Evolutionary conservation across 1,140 invertebrate genomes (phyloP).

Genomic region (Penaeus indicus): DNA sequence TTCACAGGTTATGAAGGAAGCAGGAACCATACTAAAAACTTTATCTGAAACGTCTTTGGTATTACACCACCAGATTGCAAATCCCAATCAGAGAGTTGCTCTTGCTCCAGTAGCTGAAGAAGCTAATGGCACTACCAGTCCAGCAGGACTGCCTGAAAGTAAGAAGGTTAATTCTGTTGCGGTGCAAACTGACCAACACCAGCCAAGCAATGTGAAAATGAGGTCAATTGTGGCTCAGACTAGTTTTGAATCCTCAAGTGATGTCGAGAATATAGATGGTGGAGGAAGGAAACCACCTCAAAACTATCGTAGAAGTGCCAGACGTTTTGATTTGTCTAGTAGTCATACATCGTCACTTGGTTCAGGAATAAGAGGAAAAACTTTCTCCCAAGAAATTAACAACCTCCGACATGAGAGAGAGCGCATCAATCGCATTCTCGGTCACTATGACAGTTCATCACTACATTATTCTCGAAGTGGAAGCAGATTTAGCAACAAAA

Average conservation of each 20-base stretch:
- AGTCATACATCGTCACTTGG: background rate
- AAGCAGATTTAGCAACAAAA: background rate
- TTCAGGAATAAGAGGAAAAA: background rate
- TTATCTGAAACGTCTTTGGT: conserved; percentile 51
- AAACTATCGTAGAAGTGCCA: background rate
- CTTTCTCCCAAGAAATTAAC: conserved; percentile 20
- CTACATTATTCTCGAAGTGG: background rate
- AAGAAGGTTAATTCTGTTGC: conserved; percentile 42
- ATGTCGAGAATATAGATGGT: conserved; percentile 26
- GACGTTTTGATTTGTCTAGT: background rate
- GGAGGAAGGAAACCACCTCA: background rate
- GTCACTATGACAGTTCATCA: conserved; percentile 1
- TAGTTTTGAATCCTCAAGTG: conserved; percentile 48
- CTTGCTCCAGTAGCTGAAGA: conserved; percentile 39
- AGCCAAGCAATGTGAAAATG: conserved; percentile 18
- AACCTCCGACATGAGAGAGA: conserved; percentile 37
- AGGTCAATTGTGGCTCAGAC: conserved; percentile 34
- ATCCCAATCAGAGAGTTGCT: conserved; percentile 26
- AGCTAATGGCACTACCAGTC: background rate
- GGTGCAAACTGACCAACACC: conserved; percentile 45
- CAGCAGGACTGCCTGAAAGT: background rate
- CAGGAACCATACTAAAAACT: conserved; percentile 53
- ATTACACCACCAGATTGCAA: conserved; percentile 39
- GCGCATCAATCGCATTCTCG: conserved; percentile 19
- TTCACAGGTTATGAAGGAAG: conserved; percentile 49